Evolutionary conservation across 2,888 invertebrate genomes (phyloP).

Genomic region (Lithophane socia): DNA sequence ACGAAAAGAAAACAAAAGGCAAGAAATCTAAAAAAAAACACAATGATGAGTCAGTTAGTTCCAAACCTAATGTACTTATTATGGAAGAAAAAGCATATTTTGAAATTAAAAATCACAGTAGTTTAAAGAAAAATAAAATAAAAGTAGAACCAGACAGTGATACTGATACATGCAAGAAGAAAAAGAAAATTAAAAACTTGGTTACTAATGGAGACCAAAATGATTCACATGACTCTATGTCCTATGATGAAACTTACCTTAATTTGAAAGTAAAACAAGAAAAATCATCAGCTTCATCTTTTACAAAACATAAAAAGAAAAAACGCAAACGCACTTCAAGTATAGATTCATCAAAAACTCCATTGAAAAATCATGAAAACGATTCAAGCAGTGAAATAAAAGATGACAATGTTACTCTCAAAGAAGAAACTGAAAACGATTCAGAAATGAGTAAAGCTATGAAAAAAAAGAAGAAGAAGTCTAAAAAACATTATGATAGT

Average conservation of each 20-base stretch:
- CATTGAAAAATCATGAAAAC: conserved; percentile 43
- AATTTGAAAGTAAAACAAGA: conserved; percentile 76
- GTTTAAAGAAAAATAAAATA: conserved; percentile 63
- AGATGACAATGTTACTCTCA: conserved; percentile 30
- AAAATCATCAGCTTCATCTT: conserved; percentile 45
- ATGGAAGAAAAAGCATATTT: conserved; percentile 59
- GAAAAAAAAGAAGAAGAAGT: conserved; percentile 69
- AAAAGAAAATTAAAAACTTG: conserved; percentile 53
- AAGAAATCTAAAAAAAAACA: conserved; percentile 51
- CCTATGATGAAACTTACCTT: conserved; percentile 72
- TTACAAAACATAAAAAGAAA: conserved; percentile 65
- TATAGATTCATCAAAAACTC: conserved; percentile 20
- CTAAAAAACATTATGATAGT: conserved; percentile 61
- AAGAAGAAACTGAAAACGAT: conserved; percentile 35
- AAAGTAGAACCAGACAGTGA: conserved; percentile 78
- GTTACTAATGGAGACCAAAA: conserved; percentile 50
- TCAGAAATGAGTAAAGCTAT: conserved; percentile 54
- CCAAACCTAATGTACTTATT: conserved; percentile 12
- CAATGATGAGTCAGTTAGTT: conserved; percentile 8
- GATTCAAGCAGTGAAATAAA: conserved; percentile 36
- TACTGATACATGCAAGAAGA: conserved; percentile 66
- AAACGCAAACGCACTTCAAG: conserved; percentile 42
- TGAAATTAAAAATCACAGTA: conserved; percentile 33
- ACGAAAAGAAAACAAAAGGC: conserved; percentile 64
- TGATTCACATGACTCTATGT: conserved; percentile 38